A percentile compares a stretch with the other conserved stretches of the same genome.
Conservation (phyloP, 2,113 vertebrate genomes). For the Sorex araneus region DNA sequence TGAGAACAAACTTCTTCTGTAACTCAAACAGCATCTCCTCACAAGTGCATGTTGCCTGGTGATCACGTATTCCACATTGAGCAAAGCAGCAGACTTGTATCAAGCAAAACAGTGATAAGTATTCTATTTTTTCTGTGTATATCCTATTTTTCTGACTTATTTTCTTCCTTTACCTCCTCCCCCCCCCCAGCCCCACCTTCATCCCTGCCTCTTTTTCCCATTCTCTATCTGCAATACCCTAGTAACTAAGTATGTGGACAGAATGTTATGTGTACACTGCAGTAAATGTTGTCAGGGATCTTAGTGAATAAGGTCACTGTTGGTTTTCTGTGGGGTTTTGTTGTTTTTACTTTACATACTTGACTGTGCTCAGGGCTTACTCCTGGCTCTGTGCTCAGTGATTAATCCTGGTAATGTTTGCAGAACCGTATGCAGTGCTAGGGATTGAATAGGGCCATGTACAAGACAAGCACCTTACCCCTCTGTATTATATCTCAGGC, state of each 20-base stretch:
- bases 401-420: no score
- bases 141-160: conserved; percentile 42
- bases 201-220: neutral
- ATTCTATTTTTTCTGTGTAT: conserved; percentile 32
- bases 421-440: no score
- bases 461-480: neutral
- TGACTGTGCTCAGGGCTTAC: no score
- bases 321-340: neutral
- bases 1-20: neutral
- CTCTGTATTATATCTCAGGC: neutral
- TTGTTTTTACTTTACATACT: no score
- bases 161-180: neutral
- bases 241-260: neutral
- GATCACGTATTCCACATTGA: neutral
- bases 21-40: conserved; percentile 52
- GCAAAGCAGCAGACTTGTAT: neutral
- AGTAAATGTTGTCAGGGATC: neutral
- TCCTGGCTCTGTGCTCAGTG: no score
- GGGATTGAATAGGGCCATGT: no score
- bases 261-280: neutral
- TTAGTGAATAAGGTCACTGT: neutral
- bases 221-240: neutral
- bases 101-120: no score
- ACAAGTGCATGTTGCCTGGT: neutral
- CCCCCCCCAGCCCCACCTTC: no score